A percentile compares a stretch with the other conserved stretches of the same genome.
Conservation (phyloP, 2,888 invertebrate species). For the Drosophila demipolita region DNA sequence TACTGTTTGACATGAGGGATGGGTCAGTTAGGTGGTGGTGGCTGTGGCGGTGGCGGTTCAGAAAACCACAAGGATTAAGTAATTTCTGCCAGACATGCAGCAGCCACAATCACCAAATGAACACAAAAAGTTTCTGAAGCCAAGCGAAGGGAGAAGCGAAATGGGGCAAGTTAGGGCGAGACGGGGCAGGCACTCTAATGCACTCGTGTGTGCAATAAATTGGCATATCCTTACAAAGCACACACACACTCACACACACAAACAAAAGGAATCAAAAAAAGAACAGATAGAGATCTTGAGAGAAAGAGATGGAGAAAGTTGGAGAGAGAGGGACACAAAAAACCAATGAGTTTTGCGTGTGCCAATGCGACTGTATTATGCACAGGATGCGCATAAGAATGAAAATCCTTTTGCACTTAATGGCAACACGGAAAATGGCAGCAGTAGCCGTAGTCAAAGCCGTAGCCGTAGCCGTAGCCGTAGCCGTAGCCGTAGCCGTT, state of each 20-base stretch:
- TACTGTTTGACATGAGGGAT: neutral
- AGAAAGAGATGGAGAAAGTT: neutral
- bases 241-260: conserved; percentile 24
- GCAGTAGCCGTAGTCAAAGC: neutral
- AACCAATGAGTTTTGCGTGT: conserved; percentile 78
- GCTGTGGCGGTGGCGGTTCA: conserved; percentile 37
- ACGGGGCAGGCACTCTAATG: conserved; percentile 70
- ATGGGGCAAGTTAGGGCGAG: conserved; percentile 19
- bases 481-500: neutral
- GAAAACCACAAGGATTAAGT: conserved; percentile 79
- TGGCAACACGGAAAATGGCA: conserved; percentile 67
- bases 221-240: conserved; percentile 75
- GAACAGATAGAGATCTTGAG: conserved; percentile 13
- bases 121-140: conserved; percentile 74
- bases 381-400: conserved; percentile 82
- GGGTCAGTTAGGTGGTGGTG: conserved; percentile 29
- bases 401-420: conserved; percentile 82
- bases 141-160: conserved; percentile 4
- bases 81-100: conserved; percentile 82
- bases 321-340: conserved; percentile 15
- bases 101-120: conserved; percentile 81
- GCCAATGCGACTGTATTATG: conserved; percentile 75
- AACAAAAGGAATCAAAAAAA: neutral
- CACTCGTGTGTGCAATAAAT: conserved; percentile 82
- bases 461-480: neutral